Base-by-base conservation (phyloP, 2,797 vertebrate genomes). In the Astyanax mexicanus region DNA sequence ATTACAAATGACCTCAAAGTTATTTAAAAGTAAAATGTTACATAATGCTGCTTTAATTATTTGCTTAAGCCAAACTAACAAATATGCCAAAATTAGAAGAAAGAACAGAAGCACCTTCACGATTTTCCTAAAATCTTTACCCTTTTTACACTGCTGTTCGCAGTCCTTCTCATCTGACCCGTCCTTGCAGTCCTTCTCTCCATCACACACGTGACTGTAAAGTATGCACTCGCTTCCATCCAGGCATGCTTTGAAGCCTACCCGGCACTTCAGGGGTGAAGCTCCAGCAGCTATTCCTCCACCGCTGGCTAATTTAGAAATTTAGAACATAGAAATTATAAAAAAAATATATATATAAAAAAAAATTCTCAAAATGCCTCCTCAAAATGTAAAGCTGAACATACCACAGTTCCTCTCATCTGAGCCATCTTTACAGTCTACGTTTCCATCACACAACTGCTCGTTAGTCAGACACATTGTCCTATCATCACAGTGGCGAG, bases 161-260 rank as follows among this genome's bases (percentile, higher is more conserved):
- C 95, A 98, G 25, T 79, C 85, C 0, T 93, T 89, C 74, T 98
- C 96, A 44, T 98, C 96, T 0, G 95, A 97, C 21, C 94, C 95
- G 10, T 97, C 97, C 1, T 37, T 67, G 65, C 96, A 97, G 86
- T 98, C 96, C 1, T 27, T 83, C 76, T 95, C 94, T 3, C 96
- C 96, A 25, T 98, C 95, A 55, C 96, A 98, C 70, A 96, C 12
- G 0, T 93, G 93, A 45, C 88, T 92, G 69, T 83, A 87, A 66
- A 93, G 83, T 0, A 98, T 82, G 0, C 96, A 97, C 25, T 91
- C 92, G 0, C 87, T 87, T 37, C 93, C 92, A 0, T 97, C 90
- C 8, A 4, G 84, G 80, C 96, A 98, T 3, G 60, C 85, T 60
- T 91, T 74, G 21, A 92, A 94, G 73, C 83, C 91, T 49, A 62